phyloP scores from a whole-genome alignment of 1,140 invertebrate genomes.

The Frieseomelitta varia region DNA sequence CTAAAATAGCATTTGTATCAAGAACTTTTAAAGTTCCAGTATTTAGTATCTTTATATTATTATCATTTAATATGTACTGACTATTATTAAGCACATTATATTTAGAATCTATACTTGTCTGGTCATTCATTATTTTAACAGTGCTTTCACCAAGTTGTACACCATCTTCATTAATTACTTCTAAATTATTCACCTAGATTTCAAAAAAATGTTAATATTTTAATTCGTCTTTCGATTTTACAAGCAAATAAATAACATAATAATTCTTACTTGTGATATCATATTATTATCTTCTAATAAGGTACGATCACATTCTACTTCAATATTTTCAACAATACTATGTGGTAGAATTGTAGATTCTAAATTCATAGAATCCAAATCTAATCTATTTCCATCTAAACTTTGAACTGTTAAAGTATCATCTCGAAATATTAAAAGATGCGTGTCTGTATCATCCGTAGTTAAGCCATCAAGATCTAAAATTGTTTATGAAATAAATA shows the following conservation, averaged over 20 bases:
- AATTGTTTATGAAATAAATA: slow-evolving; percentile 40
- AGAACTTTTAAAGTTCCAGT: slow-evolving; percentile 73
- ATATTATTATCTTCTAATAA: slow-evolving; percentile 72
- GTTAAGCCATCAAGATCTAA: slow-evolving; percentile 76
- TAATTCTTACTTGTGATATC: slow-evolving; percentile 71
- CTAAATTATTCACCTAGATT: slow-evolving; percentile 73
- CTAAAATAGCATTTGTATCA: slow-evolving; percentile 71
- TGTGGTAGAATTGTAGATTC: slow-evolving; percentile 72
- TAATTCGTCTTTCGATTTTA: not conserved
- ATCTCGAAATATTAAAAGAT: slow-evolving; percentile 78
- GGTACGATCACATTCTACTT: slow-evolving; percentile 69
- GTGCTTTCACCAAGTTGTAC: slow-evolving; percentile 64
- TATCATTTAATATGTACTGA: slow-evolving; percentile 72
- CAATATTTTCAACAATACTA: slow-evolving; percentile 73
- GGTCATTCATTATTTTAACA: slow-evolving; percentile 74
- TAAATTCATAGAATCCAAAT: slow-evolving; percentile 75
- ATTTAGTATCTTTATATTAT: slow-evolving; percentile 72
- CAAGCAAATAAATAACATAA: not conserved
- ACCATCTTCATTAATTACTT: slow-evolving; percentile 73
- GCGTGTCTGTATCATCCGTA: slow-evolving; percentile 73
- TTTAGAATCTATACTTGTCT: slow-evolving; percentile 66
- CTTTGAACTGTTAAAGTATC: slow-evolving; percentile 75
- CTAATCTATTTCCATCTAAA: slow-evolving; percentile 72
- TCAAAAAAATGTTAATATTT: not conserved
- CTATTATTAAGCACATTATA: slow-evolving; percentile 67